phyloP scores from a whole-genome alignment of 2,797 vertebrate genomes.

The Kryptopterus vitreolus region DNA sequence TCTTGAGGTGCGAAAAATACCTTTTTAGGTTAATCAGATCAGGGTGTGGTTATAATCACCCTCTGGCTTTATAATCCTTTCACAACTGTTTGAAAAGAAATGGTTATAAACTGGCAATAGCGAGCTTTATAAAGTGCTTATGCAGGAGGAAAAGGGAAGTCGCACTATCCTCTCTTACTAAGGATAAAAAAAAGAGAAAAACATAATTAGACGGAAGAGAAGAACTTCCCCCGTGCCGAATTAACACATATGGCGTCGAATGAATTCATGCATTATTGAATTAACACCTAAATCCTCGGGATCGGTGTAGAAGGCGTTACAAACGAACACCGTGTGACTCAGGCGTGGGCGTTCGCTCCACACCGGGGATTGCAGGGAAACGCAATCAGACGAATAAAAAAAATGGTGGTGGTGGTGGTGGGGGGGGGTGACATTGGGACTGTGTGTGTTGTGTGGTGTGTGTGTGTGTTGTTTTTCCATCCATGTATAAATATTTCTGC shows the following conservation, averaged over 20 bases:
- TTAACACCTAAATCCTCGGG: conserved; percentile 23
- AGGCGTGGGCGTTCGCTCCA: neutral
- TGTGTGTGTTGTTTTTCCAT: conserved; percentile 48
- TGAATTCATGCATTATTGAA: conserved; percentile 14
- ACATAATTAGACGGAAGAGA: conserved; percentile 1
- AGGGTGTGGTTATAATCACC: too few relatives aligned
- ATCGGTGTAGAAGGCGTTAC: conserved; percentile 14
- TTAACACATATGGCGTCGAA: conserved; percentile 7
- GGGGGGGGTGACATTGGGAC: conserved; percentile 60
- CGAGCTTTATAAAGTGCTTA: too few relatives aligned
- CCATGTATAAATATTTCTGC: conserved; percentile 61
- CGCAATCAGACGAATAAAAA: conserved; percentile 57
- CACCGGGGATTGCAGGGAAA: conserved; percentile 16
- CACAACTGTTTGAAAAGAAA: too few relatives aligned
- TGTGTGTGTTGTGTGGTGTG: conserved; percentile 52
- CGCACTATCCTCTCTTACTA: neutral
- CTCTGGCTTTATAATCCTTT: too few relatives aligned
- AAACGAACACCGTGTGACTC: conserved; percentile 2
- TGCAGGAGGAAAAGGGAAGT: neutral
- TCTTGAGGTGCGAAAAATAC: too few relatives aligned
- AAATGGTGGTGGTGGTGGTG: too few relatives aligned
- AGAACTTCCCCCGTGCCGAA: neutral
- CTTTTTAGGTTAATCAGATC: too few relatives aligned
- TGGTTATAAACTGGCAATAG: too few relatives aligned
- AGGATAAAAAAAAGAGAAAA: neutral